phyloP scores from a whole-genome alignment of 2,888 invertebrate genomes.

The Gisinianus flammeolus region DNA sequence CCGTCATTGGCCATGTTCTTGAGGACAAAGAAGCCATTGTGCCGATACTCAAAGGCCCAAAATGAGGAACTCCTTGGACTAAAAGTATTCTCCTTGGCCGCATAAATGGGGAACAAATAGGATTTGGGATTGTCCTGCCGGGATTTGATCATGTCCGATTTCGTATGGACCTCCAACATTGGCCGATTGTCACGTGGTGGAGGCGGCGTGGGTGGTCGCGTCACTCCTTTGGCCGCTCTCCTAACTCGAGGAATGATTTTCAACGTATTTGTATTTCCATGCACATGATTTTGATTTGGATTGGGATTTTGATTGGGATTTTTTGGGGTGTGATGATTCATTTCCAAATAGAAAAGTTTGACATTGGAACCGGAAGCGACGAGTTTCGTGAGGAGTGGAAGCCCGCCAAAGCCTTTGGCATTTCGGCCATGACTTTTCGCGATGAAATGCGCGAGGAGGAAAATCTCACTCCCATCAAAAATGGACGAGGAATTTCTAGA shows the following conservation, averaged over 20 bases:
- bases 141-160: neutral
- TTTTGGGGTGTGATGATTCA: neutral
- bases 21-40: conserved; percentile 22
- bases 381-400: neutral
- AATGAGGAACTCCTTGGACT: neutral
- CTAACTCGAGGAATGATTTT: neutral
- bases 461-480: conserved; percentile 31
- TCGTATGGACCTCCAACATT: conserved; percentile 2
- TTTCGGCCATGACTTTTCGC: conserved; percentile 12
- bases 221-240: neutral
- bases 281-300: no score
- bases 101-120: conserved; percentile 27
- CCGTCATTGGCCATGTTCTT: conserved; percentile 21
- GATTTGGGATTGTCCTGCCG: neutral
- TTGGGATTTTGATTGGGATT: neutral
- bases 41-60: conserved; percentile 4
- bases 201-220: no score
- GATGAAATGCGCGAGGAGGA: conserved; percentile 24
- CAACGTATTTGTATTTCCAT: no score
- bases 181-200: no score
- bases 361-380: neutral
- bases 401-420: neutral
- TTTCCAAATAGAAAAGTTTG: neutral
- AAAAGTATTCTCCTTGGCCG: neutral
- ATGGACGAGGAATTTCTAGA: neutral